These are phyloP conservation scores for Ooceraea biroi DNA, from an alignment of 1,140 invertebrate species.

Conservation along the genomic window DNA sequence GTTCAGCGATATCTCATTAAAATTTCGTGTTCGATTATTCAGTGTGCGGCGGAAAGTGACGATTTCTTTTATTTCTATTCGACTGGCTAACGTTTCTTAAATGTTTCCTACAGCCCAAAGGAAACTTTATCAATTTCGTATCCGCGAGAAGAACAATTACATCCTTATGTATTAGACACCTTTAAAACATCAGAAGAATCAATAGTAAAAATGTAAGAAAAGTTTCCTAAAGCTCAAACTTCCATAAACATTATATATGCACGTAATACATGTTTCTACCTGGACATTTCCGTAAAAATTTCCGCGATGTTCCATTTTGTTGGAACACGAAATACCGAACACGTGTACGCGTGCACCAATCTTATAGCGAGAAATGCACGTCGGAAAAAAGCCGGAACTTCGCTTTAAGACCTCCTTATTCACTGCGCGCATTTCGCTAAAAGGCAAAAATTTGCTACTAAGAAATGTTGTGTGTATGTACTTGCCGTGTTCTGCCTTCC, in stretches of 20 bases:
- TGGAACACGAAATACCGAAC: constrained; percentile 2
- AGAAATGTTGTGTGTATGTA: constrained; percentile 45
- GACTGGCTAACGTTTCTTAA: constrained; percentile 1
- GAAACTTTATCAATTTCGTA: background rate
- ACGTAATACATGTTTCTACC: background rate
- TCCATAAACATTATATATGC: background rate
- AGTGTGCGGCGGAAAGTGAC: background rate
- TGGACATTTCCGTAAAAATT: background rate
- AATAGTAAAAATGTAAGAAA: background rate
- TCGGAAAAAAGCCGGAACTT: constrained; percentile 30
- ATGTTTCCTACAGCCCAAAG: background rate
- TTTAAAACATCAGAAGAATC: background rate
- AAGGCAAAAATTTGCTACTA: constrained; percentile 56
- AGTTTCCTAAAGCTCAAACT: background rate
- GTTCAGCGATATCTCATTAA: constrained; percentile 30
- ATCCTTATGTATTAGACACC: background rate
- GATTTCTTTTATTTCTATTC: constrained; percentile 27
- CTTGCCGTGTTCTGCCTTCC: constrained; percentile 37
- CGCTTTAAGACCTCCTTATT: constrained; percentile 49
- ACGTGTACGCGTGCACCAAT: constrained; percentile 4
- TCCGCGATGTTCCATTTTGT: background rate
- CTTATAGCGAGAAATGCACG: background rate
- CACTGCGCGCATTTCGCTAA: constrained; percentile 55
- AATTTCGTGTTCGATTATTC: constrained; percentile 28
- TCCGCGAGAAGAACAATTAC: background rate